Evolutionary conservation across 2,113 vertebrate species (phyloP), one percentile per base, ranked within the genome.

Genomic region (Oryzias woworae): DNA sequence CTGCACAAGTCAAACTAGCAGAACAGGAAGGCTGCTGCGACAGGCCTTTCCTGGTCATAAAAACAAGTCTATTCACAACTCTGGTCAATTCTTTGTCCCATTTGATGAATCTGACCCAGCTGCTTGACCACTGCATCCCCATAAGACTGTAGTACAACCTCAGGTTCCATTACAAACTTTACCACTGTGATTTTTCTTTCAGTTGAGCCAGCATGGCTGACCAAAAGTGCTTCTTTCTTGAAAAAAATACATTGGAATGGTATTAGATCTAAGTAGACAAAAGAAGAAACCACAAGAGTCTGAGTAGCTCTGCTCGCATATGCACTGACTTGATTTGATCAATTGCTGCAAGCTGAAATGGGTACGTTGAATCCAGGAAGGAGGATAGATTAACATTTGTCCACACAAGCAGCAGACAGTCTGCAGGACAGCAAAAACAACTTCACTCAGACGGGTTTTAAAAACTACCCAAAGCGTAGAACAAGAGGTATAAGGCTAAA

Each of bases 161-260:
- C 63, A 79, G 62, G 53, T 69, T 73, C 78, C 85, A 84, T 85
- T 76, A 74, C 66, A 83, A 82, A 82, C 77, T 64, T 46, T n/a
- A 64, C 77, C 62, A 66, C 69, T 77, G 57, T 79, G 76, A 76
- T 81, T 78, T 84, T 80, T 69, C 62, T 84, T 80, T 68, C 18
- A 70, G 71, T 75, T 43, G 69, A 88, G 89, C 77, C 90, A 91
- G 89, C 87, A 91, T 88, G 83, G 89, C 90, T 89, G 92, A 93
- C 93, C 87, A 89, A 96, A 98, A 97, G 97, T 97, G 96, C 87
- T 85, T 86, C 69, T 83, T 61, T 14, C 69, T 74, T 52, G 15
- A 49, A 22, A 68, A 69, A 79, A 80, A 41, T 75, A 93, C 88
- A 93, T 71, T 93, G 94, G 95, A 96, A 97, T 93, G 94, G 92